Conservation (phyloP, 2,797 vertebrate genomes). For the Tokudaia muenninki region DNA sequence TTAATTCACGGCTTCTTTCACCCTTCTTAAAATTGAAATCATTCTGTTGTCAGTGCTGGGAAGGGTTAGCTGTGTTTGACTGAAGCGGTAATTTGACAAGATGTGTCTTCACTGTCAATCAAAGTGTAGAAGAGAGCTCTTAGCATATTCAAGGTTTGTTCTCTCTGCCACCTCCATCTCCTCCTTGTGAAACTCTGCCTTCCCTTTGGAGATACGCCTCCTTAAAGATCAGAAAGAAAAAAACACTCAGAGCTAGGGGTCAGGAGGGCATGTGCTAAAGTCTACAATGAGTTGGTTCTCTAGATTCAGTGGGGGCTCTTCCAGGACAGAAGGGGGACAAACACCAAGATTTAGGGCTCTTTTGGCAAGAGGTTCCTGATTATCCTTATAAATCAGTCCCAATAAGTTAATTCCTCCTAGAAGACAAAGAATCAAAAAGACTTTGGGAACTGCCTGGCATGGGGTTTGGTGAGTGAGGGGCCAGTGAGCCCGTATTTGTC, state of each 20-base stretch:
- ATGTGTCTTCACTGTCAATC: conserved; percentile 84
- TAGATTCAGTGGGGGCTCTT: not conserved
- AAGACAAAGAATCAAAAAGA: conserved; percentile 79
- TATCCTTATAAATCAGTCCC: conserved; percentile 85
- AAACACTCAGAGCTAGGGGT: conserved; percentile 66
- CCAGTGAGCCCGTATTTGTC: conserved; percentile 50
- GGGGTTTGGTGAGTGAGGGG: conserved; percentile 4
- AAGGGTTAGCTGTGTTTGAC: conserved; percentile 74
- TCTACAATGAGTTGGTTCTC: conserved; percentile 73
- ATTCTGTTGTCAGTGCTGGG: conserved; percentile 41
- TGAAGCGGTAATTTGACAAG: conserved; percentile 83
- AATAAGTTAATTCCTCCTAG: conserved; percentile 86
- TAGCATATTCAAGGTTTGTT: not conserved
- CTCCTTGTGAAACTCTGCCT: conserved; percentile 72
- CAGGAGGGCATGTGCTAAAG: conserved; percentile 84
- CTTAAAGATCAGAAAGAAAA: conserved; percentile 50
- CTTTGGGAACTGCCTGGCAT: conserved; percentile 36
- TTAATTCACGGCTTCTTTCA: conserved; percentile 43
- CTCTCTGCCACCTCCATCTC: conserved; percentile 69
- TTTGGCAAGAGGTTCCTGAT: conserved; percentile 80
- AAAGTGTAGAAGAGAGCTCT: conserved; percentile 2
- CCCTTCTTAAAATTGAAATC: conserved; percentile 61
- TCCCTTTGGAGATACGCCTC: conserved; percentile 56
- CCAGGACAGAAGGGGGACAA: not conserved
- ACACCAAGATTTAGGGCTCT: conserved; percentile 28